Base-by-base conservation (phyloP, 2,797 vertebrate genomes). In the Melanotaenia nigrans region DNA sequence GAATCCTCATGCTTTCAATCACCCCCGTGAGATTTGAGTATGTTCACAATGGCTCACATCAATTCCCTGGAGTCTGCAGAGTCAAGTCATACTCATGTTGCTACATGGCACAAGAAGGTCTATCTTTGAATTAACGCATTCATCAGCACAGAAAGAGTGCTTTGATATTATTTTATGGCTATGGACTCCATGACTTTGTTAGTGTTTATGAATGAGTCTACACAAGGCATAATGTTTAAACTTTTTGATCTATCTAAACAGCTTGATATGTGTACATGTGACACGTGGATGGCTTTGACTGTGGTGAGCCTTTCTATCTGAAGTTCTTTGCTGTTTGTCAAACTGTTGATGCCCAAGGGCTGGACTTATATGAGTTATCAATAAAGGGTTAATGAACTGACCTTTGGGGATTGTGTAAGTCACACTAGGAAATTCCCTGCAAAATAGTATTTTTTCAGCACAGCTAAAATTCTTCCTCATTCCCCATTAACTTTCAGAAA, bases 361-460 rank as follows among this genome's bases (percentile, higher is more conserved):
- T 81, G 65, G 70, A 82, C 74, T 63, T 75, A 68, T 65, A 62
- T 61, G 53, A 78, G 77, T 85, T 82, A 90, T 92, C 91, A 89
- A 87, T 90, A 84, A 83, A 75, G 74, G 90, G 87, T 91, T 93
- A 93, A 92, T 91, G 81, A 93, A 71, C 85, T 92, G 86, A 92
- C 90, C 89, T 86, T 78, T 81, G 47, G 53, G 30, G n/a, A 73
- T 70, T 68, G 80, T 63, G 60, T 85, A 86, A 86, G 85, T 66
- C 79, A 67, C 67, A 78, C 79, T 77, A 85, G 82, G 79, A 88
- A 90, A 88, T 82, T 85, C 89, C 81, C 82, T 54, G 62, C 73
- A 78, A 73, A 79, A 76, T 77, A 74, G 63, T 71, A 85, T 73
- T 87, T 87, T 76, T 84, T 88, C 85, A 73, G 71, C 68, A 74